A percentile compares a stretch with the other conserved stretches of the same genome.
Evolutionary conservation across 1,140 invertebrate species (phyloP).

Genomic region (Vollenhovia emeryi): DNA sequence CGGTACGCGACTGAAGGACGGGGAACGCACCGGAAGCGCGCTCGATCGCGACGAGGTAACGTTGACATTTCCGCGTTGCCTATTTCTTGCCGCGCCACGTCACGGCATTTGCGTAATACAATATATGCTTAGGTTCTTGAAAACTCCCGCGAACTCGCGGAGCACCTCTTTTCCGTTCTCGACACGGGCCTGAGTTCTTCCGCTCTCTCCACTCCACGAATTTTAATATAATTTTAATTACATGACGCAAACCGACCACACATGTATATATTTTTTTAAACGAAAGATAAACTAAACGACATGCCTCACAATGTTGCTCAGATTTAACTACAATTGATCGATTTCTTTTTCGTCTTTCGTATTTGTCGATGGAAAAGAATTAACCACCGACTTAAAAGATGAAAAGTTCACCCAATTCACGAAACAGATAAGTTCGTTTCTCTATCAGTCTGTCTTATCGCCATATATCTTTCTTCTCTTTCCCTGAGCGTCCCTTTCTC

Average conservation of each 20-base stretch:
- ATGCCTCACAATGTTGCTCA: background rate
- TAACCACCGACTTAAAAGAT: too few relatives aligned
- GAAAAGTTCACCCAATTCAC: background rate
- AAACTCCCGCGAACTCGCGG: background rate
- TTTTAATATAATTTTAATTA: background rate
- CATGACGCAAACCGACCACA: background rate
- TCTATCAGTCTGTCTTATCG: background rate
- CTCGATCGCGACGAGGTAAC: slow-evolving; percentile 28
- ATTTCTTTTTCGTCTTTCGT: background rate
- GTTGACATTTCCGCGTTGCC: slow-evolving; percentile 31
- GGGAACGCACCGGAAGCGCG: slow-evolving; percentile 20
- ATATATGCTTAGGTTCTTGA: slow-evolving; percentile 2
- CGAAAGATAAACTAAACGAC: background rate
- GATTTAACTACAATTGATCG: background rate
- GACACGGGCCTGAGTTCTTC: background rate
- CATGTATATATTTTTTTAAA: background rate
- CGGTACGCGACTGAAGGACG: slow-evolving; percentile 33
- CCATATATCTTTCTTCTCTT: background rate
- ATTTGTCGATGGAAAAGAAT: background rate
- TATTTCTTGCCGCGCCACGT: slow-evolving; percentile 19
- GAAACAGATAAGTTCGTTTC: background rate
- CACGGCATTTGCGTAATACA: slow-evolving; percentile 9
- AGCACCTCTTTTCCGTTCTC: background rate
- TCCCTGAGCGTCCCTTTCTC: background rate
- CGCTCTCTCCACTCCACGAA: background rate